Evolutionary conservation across 2,888 invertebrate genomes (phyloP).

Genomic region (Plagodis pulveraria): DNA sequence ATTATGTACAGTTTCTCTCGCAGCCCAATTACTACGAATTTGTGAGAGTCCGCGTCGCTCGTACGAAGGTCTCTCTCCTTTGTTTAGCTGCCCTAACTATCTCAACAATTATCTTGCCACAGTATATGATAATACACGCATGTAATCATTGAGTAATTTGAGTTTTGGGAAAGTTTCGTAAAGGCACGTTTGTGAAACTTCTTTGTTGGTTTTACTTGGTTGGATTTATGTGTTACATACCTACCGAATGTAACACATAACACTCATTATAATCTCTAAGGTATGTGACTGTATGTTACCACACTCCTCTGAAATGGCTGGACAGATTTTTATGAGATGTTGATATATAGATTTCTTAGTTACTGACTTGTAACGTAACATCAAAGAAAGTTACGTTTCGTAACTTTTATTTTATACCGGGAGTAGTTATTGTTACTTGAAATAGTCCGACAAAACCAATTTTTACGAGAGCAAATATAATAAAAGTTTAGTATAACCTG

Average conservation of each 20-base stretch:
- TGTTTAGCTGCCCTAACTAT: slow-evolving; percentile 71
- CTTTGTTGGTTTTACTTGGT: slow-evolving; percentile 34
- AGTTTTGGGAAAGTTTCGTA: slow-evolving; percentile 48
- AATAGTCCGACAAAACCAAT: too few species aligned
- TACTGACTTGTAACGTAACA: too few species aligned
- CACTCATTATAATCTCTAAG: too few species aligned
- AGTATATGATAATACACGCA: slow-evolving; percentile 59
- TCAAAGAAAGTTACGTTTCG: too few species aligned
- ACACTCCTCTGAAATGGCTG: too few species aligned
- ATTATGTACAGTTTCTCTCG: slow-evolving; percentile 81
- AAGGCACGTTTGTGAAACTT: slow-evolving; percentile 38
- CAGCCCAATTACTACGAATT: slow-evolving; percentile 75
- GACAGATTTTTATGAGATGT: too few species aligned
- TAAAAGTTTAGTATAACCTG: too few species aligned
- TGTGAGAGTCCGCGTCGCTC: slow-evolving; percentile 66
- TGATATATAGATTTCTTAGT: too few species aligned
- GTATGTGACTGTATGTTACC: too few species aligned
- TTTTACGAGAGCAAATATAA: too few species aligned
- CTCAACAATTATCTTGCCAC: slow-evolving; percentile 59
- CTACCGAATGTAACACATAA: slow-evolving; percentile 8
- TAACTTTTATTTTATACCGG: too few species aligned
- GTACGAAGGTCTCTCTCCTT: slow-evolving; percentile 67
- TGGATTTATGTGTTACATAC: slow-evolving; percentile 28
- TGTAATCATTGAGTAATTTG: slow-evolving; percentile 66
- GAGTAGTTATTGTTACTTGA: too few species aligned